Percentiles rank a stretch among this genome's conserved stretches.
Conservation (phyloP, 2,113 vertebrate species). For the Oreochromis aureus region DNA sequence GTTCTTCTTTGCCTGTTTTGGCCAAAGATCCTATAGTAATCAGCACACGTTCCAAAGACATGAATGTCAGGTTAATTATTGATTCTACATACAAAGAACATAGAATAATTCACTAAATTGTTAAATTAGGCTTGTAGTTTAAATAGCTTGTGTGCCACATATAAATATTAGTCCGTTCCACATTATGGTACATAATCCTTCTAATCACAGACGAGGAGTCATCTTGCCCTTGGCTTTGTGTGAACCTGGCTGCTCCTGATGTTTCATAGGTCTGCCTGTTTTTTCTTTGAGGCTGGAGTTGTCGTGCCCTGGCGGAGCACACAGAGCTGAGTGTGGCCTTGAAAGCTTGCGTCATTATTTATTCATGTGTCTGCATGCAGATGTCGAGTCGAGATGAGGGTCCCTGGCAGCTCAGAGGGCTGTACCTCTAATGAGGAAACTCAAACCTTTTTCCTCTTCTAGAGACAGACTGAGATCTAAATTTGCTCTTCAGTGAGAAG, state of each 20-base stretch:
- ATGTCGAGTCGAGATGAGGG: slow-evolving; percentile 47
- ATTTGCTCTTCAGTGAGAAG: slow-evolving; percentile 8
- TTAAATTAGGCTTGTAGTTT: neutral
- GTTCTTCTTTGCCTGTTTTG: neutral
- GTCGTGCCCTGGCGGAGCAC: slow-evolving; percentile 15
- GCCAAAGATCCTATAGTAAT: neutral
- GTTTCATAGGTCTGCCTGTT: neutral
- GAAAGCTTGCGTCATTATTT: slow-evolving; percentile 55
- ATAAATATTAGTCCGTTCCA: neutral
- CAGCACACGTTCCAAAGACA: neutral
- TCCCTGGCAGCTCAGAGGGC: slow-evolving; percentile 7
- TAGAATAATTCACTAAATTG: neutral
- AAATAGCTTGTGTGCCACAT: neutral
- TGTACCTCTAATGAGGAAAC: slow-evolving; percentile 35
- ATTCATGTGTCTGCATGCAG: slow-evolving; percentile 64
- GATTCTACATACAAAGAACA: neutral
- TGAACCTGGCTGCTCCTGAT: neutral
- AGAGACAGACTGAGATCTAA: slow-evolving; percentile 6
- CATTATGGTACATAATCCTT: neutral
- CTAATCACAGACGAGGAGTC: neutral
- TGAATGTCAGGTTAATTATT: neutral
- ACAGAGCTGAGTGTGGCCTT: slow-evolving; percentile 32
- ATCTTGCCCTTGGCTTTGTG: neutral
- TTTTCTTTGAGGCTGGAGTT: slow-evolving; percentile 4
- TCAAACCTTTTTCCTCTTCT: neutral